Percentiles rank a stretch among this genome's conserved stretches.
Evolutionary conservation across 2,888 invertebrate species (phyloP).

Genomic region (Loripinus fragilis): DNA sequence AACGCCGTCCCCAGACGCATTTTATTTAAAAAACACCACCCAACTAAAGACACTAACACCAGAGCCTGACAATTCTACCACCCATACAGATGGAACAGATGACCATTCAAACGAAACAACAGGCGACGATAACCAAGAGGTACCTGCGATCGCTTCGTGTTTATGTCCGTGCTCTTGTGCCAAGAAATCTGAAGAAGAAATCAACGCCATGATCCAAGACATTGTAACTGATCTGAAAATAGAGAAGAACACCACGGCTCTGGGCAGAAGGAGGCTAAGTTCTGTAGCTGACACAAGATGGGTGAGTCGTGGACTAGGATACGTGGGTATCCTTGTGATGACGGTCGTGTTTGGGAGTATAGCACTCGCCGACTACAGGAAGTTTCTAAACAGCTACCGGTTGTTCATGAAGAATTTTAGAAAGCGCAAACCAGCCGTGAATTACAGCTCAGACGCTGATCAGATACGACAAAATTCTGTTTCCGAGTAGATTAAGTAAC

Average conservation of each 20-base stretch:
- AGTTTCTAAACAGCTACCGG: neutral
- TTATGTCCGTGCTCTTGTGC: conserved; percentile 28
- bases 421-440: neutral
- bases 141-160: neutral
- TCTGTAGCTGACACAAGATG: conserved; percentile 39
- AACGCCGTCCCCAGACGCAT: too few relatives aligned
- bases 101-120: too few relatives aligned
- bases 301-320: conserved; percentile 42
- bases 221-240: conserved; percentile 23
- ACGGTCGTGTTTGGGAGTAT: conserved; percentile 46
- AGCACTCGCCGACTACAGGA: conserved; percentile 29
- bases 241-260: conserved; percentile 3
- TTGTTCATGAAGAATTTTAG: neutral
- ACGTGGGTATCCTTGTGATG: conserved; percentile 35
- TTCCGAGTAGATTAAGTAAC: too few relatives aligned
- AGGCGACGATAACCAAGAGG: too few relatives aligned
- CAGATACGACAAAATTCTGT: too few relatives aligned
- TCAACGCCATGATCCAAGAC: conserved; percentile 19
- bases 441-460: too few relatives aligned
- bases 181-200: conserved; percentile 10
- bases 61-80: too few relatives aligned
- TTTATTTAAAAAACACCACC: too few relatives aligned
- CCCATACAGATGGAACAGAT: too few relatives aligned
- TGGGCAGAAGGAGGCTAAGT: conserved; percentile 26
- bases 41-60: too few relatives aligned